Conservation (phyloP, 2,797 vertebrate genomes). For the Lacerta bilineata region DNA sequence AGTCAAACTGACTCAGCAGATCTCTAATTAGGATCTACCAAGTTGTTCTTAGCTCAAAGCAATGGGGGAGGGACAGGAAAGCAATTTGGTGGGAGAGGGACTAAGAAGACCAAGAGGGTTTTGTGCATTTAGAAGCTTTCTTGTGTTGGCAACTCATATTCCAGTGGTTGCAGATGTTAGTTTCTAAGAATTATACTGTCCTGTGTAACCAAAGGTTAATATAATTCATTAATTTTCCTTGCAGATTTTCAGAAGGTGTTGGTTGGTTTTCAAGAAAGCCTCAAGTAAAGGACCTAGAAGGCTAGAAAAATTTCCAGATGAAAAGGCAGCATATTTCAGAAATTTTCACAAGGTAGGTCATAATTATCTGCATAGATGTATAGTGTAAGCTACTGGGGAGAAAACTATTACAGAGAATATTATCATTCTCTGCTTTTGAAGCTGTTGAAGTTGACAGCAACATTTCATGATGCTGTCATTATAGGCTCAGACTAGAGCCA, state of each 20-base stretch:
- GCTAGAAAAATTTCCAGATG: slow-evolving; percentile 98
- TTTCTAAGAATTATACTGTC: background rate
- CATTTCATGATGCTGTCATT: background rate
- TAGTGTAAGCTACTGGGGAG: background rate
- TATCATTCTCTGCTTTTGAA: slow-evolving; percentile 1
- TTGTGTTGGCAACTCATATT: background rate
- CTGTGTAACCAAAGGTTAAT: background rate
- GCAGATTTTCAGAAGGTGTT: slow-evolving; percentile 97
- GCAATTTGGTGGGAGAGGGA: no score
- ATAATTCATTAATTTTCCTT: slow-evolving; percentile 61
- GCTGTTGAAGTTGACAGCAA: background rate
- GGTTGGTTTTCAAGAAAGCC: slow-evolving; percentile 99
- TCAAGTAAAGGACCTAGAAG: slow-evolving; percentile 98
- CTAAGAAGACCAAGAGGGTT: no score
- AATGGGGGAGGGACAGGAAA: no score
- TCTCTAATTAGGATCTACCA: no score
- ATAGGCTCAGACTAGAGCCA: background rate
- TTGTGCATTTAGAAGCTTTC: no score
- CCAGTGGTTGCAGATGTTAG: no score
- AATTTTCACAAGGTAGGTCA: slow-evolving; percentile 94
- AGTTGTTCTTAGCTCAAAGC: no score
- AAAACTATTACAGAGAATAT: background rate
- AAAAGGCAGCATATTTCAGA: slow-evolving; percentile 98
- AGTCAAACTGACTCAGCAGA: no score
- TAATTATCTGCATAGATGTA: background rate